Evolutionary conservation across 1,140 invertebrate genomes (phyloP), one percentile per base, ranked within the genome.

Genomic region (Drosophila tristis): DNA sequence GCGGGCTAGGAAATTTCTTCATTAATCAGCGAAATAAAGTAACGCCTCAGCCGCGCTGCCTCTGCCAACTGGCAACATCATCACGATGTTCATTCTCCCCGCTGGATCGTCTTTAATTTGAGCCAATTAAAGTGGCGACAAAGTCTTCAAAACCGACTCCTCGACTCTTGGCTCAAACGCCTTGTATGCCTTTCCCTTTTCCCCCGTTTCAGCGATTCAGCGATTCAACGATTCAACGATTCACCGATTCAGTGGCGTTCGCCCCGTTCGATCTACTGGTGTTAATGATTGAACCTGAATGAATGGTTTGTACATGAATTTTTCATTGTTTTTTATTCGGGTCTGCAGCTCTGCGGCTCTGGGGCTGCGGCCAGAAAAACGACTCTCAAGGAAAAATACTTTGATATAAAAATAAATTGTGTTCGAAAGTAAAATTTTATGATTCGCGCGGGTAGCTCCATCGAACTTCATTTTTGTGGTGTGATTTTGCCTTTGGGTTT

Each of bases 341-440:
- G 26, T 20, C 59, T 68, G 54, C 26, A 20, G 65, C 62, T 68
- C 55, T 62, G 64, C 39, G 26, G 65, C 62, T 68, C 55, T 62
- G 64, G 47, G 44, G 54, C 15, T 15, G 35, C 35, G 42, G 35
- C 61, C 66, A 66, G 63, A 67, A 79, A 79, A 74, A 62, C 31
- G 35, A 39, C 48, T 66, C 35, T 65, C 49, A 23, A 49, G n/a
- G 31, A 47, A 55, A 66, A 72, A 66, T 68, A 15, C 47, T 26
- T 59, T 57, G 65, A 78, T 74, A 79, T 75, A 74, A 58, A 86
- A 85, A 86, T 86, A 86, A 86, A 85, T 86, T 80, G 81, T 79
- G 64, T 66, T 65, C 29, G 79, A 82, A 82, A 82, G 80, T 86
- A 49, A 48, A 54, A 53, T 85, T 80, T 80, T 56, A 64, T 78